Evolutionary conservation across 1,140 invertebrate species (phyloP), one percentile per base, ranked within the genome.

Genomic region (Drosophila grimshawi): DNA sequence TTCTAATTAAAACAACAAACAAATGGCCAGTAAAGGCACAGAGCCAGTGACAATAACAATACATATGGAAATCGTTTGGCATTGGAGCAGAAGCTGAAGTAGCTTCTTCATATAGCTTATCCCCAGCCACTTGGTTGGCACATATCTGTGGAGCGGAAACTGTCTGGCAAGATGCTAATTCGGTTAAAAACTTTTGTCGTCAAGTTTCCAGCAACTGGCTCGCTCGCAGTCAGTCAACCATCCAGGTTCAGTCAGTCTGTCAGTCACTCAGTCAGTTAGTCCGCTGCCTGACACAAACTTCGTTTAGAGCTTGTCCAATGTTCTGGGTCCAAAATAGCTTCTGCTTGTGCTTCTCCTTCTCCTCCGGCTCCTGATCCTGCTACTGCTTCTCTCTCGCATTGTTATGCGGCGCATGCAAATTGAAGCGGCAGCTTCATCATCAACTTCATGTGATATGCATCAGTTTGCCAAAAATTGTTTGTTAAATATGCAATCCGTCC

Each of bases 1-100:
- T 86, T 86, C 83, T 86, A 86, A 86, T 86, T 86, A 86, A 86
- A 86, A 86, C 83, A 86, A 86, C 83, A 86, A 86, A 86, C 83
- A 86, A 86, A 86, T 86, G 85, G 83, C 69, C 80, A 78, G 69
- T 67, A 10, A 7, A 49, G 63, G 78, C 61, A 53, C 60, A 49
- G 46, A 41, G 49, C 11, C 52, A 56, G 43, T 62, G 65, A 52
- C 33, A 64, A 62, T 76, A 69, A 80, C 83, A 86, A 86, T 86
- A 80, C 85, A 86, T 86, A 86, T 86, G 83, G 83, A 86, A 86
- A 86, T 86, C 64, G 61, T 56, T 39, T 33, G 68, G 52, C 56
- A 60, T 30, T 39, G 33, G 35, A 60, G 56, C 60, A 35, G 33
- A 33, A 30, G n/a, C 5, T 7, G 51, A 7, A 7, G 39, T 37